Base-by-base conservation (phyloP, 2,888 invertebrate genomes). In the Silvanus unidentatus region DNA sequence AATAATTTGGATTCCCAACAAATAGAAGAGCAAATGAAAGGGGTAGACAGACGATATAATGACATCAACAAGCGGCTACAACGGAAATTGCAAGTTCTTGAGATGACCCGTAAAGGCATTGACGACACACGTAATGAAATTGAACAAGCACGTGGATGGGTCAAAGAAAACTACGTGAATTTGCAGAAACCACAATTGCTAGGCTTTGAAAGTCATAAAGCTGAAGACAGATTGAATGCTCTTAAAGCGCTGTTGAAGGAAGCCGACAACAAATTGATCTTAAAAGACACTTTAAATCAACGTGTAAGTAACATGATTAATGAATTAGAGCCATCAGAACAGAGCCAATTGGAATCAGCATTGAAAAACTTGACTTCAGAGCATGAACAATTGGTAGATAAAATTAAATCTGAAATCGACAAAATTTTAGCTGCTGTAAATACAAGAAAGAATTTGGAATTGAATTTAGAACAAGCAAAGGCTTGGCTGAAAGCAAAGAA, bases 1-100 rank as follows among this genome's bases (percentile, higher is more conserved):
- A 90, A 88, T 67, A 91, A 91, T 68, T 74, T 92, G 52, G 93
- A 93, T 65, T 86, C 88, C 0, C 91, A 93, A 65, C 92, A 93
- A 73, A 84, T 93, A 1, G 91, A 92, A 65, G 93, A 93, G 67
- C 89, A 89, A 71, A 78, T 80, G 67, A 90, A 89, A 66, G 85
- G 88, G 0, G 77, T 89, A 0, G 92, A 94, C 64, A 78, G 92
- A 52, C 79, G 89, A 49, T 86, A 89, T 62, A 86, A 84, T 50
- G 93, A 94, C 62, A 80, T 92, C 1, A 79, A 82, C 1, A 93
- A 92, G 66, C 81, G 91, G 42, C 78, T 92, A 40, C 87, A 88
- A 65, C 80, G 93, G 42, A 93, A 92, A 68, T 73, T 82, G 0
- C 88, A 91, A 71, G 81, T 92, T 53, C 71, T 93, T 39, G 89